Percentiles rank a stretch among this genome's conserved stretches.
Evolutionary conservation across 1,140 invertebrate species (phyloP).

Genomic region (Uloborus diversus): DNA sequence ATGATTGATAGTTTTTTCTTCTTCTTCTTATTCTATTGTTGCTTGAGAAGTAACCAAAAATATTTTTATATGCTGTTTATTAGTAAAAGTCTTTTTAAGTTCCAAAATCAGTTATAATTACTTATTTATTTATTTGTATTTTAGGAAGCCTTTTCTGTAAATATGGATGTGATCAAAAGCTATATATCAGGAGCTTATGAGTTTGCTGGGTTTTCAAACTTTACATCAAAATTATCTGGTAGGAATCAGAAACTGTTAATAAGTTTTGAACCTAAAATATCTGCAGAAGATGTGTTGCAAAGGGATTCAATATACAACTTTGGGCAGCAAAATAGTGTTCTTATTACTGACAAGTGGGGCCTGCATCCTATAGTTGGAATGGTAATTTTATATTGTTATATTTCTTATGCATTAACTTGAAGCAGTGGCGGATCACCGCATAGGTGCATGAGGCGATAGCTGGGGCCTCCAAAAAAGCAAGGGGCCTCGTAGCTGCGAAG

Average conservation of each 20-base stretch:
- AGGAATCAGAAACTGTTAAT: conserved; percentile 31
- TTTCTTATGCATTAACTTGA: background rate
- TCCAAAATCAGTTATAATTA: too few species aligned
- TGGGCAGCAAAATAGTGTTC: conserved; percentile 5
- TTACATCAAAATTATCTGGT: background rate
- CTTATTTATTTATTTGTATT: background rate
- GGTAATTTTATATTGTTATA: background rate
- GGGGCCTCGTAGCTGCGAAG: too few species aligned
- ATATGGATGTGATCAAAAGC: background rate
- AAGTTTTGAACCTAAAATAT: conserved; percentile 1
- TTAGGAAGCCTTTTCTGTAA: conserved; percentile 32
- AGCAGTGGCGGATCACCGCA: too few species aligned
- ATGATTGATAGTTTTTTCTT: too few species aligned
- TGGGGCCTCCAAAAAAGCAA: too few species aligned
- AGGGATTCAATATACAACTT: conserved; percentile 4
- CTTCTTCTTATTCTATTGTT: too few species aligned
- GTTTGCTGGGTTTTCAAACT: conserved; percentile 2
- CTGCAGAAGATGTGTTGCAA: conserved; percentile 5
- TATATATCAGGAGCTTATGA: background rate
- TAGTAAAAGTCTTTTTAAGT: too few species aligned
- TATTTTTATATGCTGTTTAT: too few species aligned
- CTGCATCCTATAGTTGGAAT: conserved; percentile 24
- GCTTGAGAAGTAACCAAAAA: too few species aligned
- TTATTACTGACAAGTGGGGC: conserved; percentile 48
- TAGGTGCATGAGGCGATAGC: too few species aligned